phyloP scores from a whole-genome alignment of 2,113 vertebrate genomes.

The Sander lucioperca region DNA sequence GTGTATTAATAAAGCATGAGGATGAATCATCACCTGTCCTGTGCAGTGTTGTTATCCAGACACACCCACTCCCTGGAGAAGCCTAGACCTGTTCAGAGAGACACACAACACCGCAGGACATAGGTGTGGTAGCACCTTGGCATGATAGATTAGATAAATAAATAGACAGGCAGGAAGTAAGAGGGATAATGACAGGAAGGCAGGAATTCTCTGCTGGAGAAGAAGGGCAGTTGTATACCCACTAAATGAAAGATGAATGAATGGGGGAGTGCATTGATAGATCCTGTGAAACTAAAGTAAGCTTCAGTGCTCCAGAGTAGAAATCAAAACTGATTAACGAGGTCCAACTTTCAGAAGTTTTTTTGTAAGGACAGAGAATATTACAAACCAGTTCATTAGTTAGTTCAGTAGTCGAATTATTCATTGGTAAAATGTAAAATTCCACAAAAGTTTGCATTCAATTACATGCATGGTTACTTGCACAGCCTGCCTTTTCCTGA shows the following conservation, averaged over 20 bases:
- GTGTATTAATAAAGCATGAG: constrained; percentile 52
- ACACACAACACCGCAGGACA: constrained; percentile 43
- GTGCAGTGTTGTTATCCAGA: constrained; percentile 43
- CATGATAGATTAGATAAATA: constrained; percentile 49
- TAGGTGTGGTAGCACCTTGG: constrained; percentile 30
- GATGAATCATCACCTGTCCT: constrained; percentile 67
- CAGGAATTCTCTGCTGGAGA: not conserved
- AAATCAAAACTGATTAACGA: not conserved
- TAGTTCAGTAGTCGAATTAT: not conserved
- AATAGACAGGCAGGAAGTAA: constrained; percentile 38
- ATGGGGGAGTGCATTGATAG: not conserved
- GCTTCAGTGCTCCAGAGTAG: not conserved
- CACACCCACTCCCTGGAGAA: constrained; percentile 67
- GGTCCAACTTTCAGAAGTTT: not conserved
- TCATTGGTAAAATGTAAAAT: constrained; percentile 1
- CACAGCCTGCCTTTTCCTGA: not conserved
- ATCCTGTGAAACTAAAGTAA: not conserved
- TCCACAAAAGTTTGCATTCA: not conserved
- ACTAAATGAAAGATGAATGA: not conserved
- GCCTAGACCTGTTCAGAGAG: constrained; percentile 67
- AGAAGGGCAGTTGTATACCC: not conserved
- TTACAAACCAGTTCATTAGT: not conserved
- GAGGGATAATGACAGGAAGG: constrained; percentile 27
- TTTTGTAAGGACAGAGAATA: not conserved
- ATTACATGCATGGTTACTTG: not conserved